phyloP scores from a whole-genome alignment of 2,888 invertebrate genomes.

The Acanthacorydalis orientalis region DNA sequence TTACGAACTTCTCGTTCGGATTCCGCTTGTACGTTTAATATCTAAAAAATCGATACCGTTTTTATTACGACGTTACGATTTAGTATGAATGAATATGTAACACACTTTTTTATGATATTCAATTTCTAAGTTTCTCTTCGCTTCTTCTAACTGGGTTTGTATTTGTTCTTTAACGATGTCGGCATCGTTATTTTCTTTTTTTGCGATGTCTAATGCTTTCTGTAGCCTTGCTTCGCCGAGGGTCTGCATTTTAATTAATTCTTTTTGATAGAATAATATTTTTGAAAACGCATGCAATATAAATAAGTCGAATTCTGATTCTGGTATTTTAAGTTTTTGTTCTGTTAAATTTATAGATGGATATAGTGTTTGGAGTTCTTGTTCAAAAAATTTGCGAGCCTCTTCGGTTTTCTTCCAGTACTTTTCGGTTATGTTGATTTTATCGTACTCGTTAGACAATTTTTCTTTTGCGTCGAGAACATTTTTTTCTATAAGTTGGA shows the following conservation, averaged over 20 bases:
- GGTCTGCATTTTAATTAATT: constrained; percentile 53
- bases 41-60: background rate
- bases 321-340: constrained; percentile 40
- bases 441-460: constrained; percentile 36
- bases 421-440: constrained; percentile 49
- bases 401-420: constrained; percentile 67
- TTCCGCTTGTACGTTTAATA: constrained; percentile 28
- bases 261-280: constrained; percentile 59
- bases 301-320: constrained; percentile 58
- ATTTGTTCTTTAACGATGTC: constrained; percentile 36
- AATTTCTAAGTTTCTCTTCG: constrained; percentile 44
- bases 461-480: constrained; percentile 39
- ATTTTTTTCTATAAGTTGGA: constrained; percentile 36
- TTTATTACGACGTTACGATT: background rate
- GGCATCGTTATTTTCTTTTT: constrained; percentile 32
- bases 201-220: constrained; percentile 42
- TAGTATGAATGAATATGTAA: background rate
- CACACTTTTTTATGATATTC: constrained; percentile 56
- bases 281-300: constrained; percentile 63
- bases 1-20: constrained; percentile 56
- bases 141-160: constrained; percentile 50
- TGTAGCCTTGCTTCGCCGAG: constrained; percentile 43
- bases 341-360: constrained; percentile 52
- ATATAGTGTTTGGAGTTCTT: constrained; percentile 52
- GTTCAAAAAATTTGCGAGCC: constrained; percentile 40